These are phyloP conservation scores for Coracias cyanogaster DNA, from an alignment of 2,797 vertebrate genomes.

Conservation along the genomic window DNA sequence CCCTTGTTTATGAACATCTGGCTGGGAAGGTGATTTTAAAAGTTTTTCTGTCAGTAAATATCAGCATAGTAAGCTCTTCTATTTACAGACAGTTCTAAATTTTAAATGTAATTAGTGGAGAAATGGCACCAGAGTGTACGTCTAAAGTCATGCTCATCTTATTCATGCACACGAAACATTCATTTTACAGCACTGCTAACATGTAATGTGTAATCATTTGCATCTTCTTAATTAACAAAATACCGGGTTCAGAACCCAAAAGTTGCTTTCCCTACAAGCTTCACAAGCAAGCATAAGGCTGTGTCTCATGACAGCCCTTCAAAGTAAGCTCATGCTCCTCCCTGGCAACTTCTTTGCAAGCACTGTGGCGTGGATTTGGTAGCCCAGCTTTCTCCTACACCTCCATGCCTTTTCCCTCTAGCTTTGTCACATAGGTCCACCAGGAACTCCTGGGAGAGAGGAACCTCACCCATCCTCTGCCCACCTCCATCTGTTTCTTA, in stretches of 20 bases:
- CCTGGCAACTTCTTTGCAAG: not conserved
- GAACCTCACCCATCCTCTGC: not conserved
- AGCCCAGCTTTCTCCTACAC: not conserved
- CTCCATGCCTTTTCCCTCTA: not conserved
- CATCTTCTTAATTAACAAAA: not conserved
- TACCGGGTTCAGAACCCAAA: fast-evolving
- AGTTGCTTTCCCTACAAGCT: not conserved
- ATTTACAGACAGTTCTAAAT: not conserved
- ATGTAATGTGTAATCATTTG: not conserved
- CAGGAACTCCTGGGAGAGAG: not conserved
- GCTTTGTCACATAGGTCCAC: not conserved
- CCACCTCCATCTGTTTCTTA: not conserved
- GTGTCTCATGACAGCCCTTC: not conserved
- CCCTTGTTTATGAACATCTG: slow-evolving; percentile 54
- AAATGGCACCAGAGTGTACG: not conserved
- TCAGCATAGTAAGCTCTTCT: slow-evolving; percentile 8
- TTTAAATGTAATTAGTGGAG: slow-evolving; percentile 3
- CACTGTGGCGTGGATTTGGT: not conserved
- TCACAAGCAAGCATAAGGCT: not conserved
- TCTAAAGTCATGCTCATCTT: not conserved
- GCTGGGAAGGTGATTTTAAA: slow-evolving; percentile 25
- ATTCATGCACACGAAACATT: not conserved
- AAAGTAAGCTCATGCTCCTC: not conserved
- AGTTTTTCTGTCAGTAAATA: slow-evolving; percentile 42
- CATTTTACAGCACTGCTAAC: not conserved